Evolutionary conservation across 1,140 invertebrate genomes (phyloP).

Genomic region (Drosophila saltans): DNA sequence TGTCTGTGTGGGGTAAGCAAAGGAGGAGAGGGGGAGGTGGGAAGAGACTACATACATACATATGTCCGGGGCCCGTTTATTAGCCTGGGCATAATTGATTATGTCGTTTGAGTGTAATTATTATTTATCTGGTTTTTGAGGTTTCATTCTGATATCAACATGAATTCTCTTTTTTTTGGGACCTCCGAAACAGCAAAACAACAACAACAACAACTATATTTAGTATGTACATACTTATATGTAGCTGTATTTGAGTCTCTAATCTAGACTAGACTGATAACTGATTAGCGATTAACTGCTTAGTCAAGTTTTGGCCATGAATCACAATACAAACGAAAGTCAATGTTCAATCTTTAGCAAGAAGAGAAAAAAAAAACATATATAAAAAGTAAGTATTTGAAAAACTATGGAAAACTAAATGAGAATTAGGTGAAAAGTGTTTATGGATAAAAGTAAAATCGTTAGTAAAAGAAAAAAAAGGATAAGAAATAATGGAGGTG

Average conservation of each 20-base stretch:
- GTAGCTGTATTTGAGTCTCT: not conserved
- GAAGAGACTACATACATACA: slow-evolving; percentile 30
- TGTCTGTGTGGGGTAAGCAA: slow-evolving; percentile 2
- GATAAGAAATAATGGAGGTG: too few relatives aligned
- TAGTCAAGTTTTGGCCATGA: slow-evolving; percentile 25
- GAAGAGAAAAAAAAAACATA: not conserved
- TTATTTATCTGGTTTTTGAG: slow-evolving; percentile 70
- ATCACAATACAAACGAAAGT: not conserved
- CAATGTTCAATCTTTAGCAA: not conserved
- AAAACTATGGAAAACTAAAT: too few relatives aligned
- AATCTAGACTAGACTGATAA: slow-evolving; percentile 12
- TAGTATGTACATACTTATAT: too few relatives aligned
- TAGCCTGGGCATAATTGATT: slow-evolving; percentile 80
- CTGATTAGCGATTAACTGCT: slow-evolving; percentile 11
- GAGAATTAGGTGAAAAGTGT: too few relatives aligned
- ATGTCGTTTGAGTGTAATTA: slow-evolving; percentile 82
- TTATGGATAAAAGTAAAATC: too few relatives aligned
- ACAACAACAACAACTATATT: not conserved
- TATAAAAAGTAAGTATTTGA: not conserved
- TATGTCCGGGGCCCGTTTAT: slow-evolving; percentile 61
- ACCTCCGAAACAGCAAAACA: not conserved
- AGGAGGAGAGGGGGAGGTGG: not conserved
- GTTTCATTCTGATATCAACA: slow-evolving; percentile 35
- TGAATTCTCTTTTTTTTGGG: not conserved
- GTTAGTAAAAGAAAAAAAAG: too few relatives aligned